A percentile compares a stretch with the other conserved stretches of the same genome.
Conservation (phyloP, 1,140 invertebrate genomes). For the Diploscapter pachys region DNA sequence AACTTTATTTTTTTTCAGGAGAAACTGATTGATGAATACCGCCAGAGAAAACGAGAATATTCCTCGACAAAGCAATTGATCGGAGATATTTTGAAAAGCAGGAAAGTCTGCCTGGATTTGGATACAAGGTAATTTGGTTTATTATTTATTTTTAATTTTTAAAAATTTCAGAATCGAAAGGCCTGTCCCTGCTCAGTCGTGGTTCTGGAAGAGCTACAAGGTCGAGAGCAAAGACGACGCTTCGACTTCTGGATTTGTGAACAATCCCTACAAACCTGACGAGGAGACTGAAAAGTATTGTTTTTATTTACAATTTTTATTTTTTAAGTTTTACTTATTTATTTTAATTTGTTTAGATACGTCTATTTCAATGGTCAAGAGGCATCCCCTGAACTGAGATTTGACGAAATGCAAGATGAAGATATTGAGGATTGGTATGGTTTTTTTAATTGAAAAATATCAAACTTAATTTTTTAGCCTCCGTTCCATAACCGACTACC, state of each 20-base stretch:
- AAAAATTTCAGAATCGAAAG: slow-evolving; percentile 41
- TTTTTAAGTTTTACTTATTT: too few species aligned
- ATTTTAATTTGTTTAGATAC: not conserved
- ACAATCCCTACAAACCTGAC: slow-evolving; percentile 30
- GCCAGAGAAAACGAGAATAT: slow-evolving; percentile 66
- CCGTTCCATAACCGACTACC: slow-evolving; percentile 66
- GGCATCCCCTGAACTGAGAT: slow-evolving; percentile 20
- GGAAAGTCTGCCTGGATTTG: slow-evolving; percentile 73
- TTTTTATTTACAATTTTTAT: not conserved
- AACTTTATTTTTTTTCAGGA: slow-evolving; percentile 41
- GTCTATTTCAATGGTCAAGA: slow-evolving; percentile 27
- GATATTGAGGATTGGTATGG: slow-evolving; percentile 64
- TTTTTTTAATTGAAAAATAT: not conserved
- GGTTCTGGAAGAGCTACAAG: slow-evolving; percentile 33
- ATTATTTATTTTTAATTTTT: slow-evolving; percentile 11
- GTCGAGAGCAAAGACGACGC: not conserved
- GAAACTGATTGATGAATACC: slow-evolving; percentile 65
- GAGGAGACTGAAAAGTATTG: slow-evolving; percentile 8
- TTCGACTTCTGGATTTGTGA: slow-evolving; percentile 15
- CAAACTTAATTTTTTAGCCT: slow-evolving; percentile 17
- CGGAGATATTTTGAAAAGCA: slow-evolving; percentile 70
- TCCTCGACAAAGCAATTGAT: slow-evolving; percentile 64
- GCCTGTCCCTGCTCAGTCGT: slow-evolving; percentile 2
- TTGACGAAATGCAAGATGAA: slow-evolving; percentile 61
- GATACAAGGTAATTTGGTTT: slow-evolving; percentile 63